phyloP scores from a whole-genome alignment of 2,888 invertebrate genomes.

The Dicranocentrus wangi region DNA sequence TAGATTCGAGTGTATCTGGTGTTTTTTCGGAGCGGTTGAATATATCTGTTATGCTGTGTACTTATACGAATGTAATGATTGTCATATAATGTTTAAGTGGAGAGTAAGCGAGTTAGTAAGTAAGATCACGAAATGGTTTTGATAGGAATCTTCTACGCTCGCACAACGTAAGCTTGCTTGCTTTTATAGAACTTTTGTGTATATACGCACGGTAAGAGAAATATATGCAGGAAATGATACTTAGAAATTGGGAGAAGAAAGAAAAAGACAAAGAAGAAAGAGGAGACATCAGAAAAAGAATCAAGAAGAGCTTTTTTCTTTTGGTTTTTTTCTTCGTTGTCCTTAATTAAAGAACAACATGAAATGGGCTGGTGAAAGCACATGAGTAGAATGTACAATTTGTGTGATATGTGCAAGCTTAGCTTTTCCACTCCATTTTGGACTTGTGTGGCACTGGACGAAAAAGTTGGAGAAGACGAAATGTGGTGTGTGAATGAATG shows the following conservation, averaged over 20 bases:
- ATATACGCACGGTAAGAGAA: conserved; percentile 11
- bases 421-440: conserved; percentile 36
- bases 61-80: neutral
- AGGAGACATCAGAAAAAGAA: conserved; percentile 54
- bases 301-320: conserved; percentile 43
- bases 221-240: conserved; percentile 57
- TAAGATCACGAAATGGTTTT: conserved; percentile 31
- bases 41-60: conserved; percentile 2
- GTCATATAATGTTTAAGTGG: conserved; percentile 6
- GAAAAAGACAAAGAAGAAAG: conserved; percentile 24
- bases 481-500: conserved; percentile 22
- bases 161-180: no score
- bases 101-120: neutral
- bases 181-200: no score
- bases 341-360: conserved; percentile 63
- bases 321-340: conserved; percentile 50
- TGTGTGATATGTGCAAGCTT: conserved; percentile 38
- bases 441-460: neutral
- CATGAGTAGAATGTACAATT: conserved; percentile 53
- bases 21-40: conserved; percentile 36
- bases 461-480: conserved; percentile 13
- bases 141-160: conserved; percentile 38
- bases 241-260: conserved; percentile 24
- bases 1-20: conserved; percentile 30
- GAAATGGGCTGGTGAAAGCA: conserved; percentile 60